Base-by-base conservation (phyloP, 2,888 invertebrate genomes). In the Nasonovia ribisnigri region DNA sequence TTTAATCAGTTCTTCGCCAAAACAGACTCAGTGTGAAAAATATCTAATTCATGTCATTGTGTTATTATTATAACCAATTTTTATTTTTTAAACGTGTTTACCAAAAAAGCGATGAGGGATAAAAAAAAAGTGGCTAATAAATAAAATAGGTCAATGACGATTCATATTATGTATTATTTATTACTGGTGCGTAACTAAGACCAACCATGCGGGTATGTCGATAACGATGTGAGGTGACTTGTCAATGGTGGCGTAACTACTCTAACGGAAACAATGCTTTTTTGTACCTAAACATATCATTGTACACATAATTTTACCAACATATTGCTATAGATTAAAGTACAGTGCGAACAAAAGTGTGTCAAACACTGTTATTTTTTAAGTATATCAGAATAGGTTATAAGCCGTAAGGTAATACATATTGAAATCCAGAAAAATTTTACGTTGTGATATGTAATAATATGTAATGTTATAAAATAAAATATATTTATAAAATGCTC, bases 181-280 rank as follows among this genome's bases (percentile, higher is more conserved):
- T 67, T 48, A 91, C 84, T 48, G 29, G 26, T 51, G 48, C 2
- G 48, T 67, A 48, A 67, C 67, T 67, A 67, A 88, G 88, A 60
- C 92, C 48, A 92, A 51, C 67, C 92, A 92, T 92, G 92, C 92
- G 92, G 92, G 92, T n/a, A 20, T 29, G 92, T 67, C 92, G 92
- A 92, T 92, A 92, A 92, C 92, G 92, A 88, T 87, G 1, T 67
- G 54, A 67, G 57, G 51, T 29, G 29, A 51, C 88, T 51, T 42
- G 87, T 57, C 87, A 87, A 67, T 57, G 51, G 60, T 77, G 51
- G 60, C 77, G 54, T 43, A 57, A 60, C 86, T 46, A 88, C 54
- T 94, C 36, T 93, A 94, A 77, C 84, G 88, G 91, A 94, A 92
- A 60, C 92, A 51, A 92, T 88, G 29, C 29, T 42, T 86, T 87